Conservation (phyloP, 2,797 vertebrate genomes). For the Bradypus variegatus region DNA sequence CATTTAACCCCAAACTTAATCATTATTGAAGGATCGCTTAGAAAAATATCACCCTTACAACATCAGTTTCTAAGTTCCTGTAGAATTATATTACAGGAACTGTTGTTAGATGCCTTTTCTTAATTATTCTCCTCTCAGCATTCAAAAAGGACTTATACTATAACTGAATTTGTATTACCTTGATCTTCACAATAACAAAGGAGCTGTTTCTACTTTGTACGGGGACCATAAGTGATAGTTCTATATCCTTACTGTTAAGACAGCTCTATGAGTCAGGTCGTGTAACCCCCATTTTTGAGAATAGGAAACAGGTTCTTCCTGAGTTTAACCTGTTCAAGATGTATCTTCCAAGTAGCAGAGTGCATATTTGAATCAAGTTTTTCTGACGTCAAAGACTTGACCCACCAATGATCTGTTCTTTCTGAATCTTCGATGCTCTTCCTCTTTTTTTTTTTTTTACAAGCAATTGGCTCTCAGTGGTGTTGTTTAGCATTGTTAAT, state of each 20-base stretch:
- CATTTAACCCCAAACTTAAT: conserved; percentile 28
- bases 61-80: not conserved
- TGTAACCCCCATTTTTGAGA: not conserved
- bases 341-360: conserved; percentile 5
- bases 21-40: conserved; percentile 1
- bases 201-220: not conserved
- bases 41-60: not conserved
- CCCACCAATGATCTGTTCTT: not conserved
- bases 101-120: not conserved
- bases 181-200: not conserved
- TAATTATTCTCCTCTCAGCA: not conserved
- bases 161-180: conserved; percentile 33
- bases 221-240: not conserved
- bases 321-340: conserved; percentile 27
- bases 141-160: conserved; percentile 5
- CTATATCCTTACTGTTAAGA: not conserved
- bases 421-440: not conserved
- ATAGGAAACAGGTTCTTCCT: not conserved
- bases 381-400: not conserved
- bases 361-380: not conserved
- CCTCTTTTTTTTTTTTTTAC: not conserved
- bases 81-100: conserved; percentile 8
- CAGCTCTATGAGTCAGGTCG: not conserved
- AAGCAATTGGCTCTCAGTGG: not conserved
- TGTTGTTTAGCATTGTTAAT: conserved; percentile 32